Base-by-base conservation (phyloP, 1,140 invertebrate species). In the Glossosoma conforme region DNA sequence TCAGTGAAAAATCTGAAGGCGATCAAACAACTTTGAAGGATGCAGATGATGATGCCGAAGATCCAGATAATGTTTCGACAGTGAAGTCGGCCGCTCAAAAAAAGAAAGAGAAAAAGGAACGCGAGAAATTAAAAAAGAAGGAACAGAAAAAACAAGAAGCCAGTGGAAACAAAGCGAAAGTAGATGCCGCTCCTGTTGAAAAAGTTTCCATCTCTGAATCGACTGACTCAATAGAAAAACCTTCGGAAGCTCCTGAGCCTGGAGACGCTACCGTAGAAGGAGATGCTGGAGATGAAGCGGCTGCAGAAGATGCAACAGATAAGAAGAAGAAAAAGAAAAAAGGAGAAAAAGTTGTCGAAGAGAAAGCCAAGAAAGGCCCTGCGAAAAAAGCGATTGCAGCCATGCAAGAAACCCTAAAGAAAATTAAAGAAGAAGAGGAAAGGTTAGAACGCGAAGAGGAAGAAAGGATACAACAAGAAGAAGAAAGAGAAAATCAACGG, bases 371-470 rank as follows among this genome's bases (percentile, higher is more conserved):
- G 48, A 83, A 81, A 65, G 86, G 87, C 25, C 86, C 87, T 51
- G 80, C 80, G 11, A 89, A 85, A 51, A 87, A 88, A 60, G 80
- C 86, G 25, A 83, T 93, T 60, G 85, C 84, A 58, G 87, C 88
- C 15, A 93, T 93, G 86, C 89, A 94, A 70, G 90, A 93, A 68
- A 84, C 87, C 22, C 72, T 93, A 5, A 89, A 84, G 60, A 88
- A 88, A 67, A 75, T 89, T n/a, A 89, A 88, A 65, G 91, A 95
- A 68, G 91, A 93, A 62, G 90, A 96, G 70, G 91, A 96, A 64
- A 77, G 81, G 44, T 61, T 82, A 17, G 72, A 82, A 55, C 77
- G 73, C 54, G 86, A 93, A 67, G 89, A 93, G 67, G 89, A 92
- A 62, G 91, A 93, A 67, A 78, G 80, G 55, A 75, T 88, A 14